Evolutionary conservation across 2,797 vertebrate species (phyloP).

Genomic region (Microtus obscurus): DNA sequence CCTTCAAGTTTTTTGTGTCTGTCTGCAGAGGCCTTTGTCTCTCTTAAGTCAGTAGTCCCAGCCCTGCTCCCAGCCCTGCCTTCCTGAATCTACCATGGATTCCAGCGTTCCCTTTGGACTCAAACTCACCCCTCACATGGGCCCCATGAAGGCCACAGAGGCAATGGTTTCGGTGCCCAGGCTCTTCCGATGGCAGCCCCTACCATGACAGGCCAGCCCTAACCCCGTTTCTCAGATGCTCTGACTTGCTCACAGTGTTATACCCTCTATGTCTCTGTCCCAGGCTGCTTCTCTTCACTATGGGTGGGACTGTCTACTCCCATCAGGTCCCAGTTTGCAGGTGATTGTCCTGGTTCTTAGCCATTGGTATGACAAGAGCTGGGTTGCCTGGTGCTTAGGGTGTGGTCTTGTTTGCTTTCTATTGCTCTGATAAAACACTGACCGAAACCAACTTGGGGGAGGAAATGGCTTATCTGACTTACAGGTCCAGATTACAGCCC

Average conservation of each 20-base stretch:
- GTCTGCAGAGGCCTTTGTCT: background rate
- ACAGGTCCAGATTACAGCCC: background rate
- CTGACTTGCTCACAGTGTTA: too few species aligned
- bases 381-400: background rate
- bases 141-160: fast-evolving
- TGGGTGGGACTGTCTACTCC: background rate
- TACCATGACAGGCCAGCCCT: background rate
- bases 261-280: background rate
- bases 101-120: background rate
- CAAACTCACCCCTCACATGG: background rate
- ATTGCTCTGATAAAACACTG: background rate
- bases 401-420: background rate
- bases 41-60: background rate
- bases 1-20: conserved; percentile 48
- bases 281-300: background rate
- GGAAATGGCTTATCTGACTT: background rate
- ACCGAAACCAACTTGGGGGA: background rate
- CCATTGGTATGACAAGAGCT: background rate
- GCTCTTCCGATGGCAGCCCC: background rate
- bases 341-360: background rate
- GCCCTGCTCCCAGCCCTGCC: background rate
- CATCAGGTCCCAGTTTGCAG: background rate
- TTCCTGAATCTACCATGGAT: too few species aligned
- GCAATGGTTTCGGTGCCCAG: background rate
- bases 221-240: background rate